Evolutionary conservation across 2,888 invertebrate genomes (phyloP), one percentile per base, ranked within the genome.

Genomic region (Machimus rusticus): DNA sequence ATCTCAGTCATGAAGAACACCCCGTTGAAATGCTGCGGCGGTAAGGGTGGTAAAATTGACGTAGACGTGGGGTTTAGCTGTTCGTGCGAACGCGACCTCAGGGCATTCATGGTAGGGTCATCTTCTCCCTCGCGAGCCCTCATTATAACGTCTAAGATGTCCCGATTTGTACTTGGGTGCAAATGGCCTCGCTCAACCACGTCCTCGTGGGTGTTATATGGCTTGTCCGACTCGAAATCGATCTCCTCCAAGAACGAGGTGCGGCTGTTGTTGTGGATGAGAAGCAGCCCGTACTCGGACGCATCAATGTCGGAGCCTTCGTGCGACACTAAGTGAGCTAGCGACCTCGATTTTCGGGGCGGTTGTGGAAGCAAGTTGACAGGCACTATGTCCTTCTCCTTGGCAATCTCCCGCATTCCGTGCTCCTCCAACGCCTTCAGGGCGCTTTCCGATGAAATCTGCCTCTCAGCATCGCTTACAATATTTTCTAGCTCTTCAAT

Each of bases 401-500:
- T 91, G 4, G 90, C 87, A 31, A 74, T n/a, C 55, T 55, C 28
- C 6, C 28, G 87, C 81, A 90, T 90, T 57, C 89, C 93, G 89
- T 93, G 94, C 89, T 93, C 93, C 14, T 74, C 37, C 8, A 74
- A 1, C 0, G 43, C 19, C 23, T 66, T 74, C 8, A 51, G 3
- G 12, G 39, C 6, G 19, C 12, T 14, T 87, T 94, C 74, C 8
- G 51, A 34, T 12, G 90, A 89, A 9, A 92, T 92, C 92, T 96
- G 95, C 0, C 96, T 95, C 92, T 97, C 97, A 0, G 96, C 97
- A 90, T 97, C 96, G 91, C 96, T 97, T 0, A 97, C 96, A 88
- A 97, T 97, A 90, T 97, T 97, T 89, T 96, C 94, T 55, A 97
- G 92, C 91, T 97, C 97, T 92, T 97, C 97, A 90, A 97, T 97